These are phyloP conservation scores for Cheilosia urbana DNA, from an alignment of 2,888 invertebrate species.

Conservation along the genomic window DNA sequence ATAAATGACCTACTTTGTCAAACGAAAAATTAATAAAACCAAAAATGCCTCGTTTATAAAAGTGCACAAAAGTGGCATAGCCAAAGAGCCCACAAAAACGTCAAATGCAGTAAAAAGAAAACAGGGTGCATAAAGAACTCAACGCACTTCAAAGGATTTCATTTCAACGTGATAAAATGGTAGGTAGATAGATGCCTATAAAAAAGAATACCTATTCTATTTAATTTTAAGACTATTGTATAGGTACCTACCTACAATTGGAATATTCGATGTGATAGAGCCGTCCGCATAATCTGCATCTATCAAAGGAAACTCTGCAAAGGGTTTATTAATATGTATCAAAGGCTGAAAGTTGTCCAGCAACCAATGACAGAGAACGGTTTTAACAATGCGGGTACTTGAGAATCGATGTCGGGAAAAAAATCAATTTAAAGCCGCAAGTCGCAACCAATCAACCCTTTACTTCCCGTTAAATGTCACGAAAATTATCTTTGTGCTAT, in stretches of 20 bases:
- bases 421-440: slow-evolving; percentile 28
- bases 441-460: slow-evolving; percentile 66
- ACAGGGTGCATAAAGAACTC: slow-evolving; percentile 49
- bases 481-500: slow-evolving; percentile 42
- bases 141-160: slow-evolving; percentile 57
- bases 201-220: slow-evolving; percentile 10
- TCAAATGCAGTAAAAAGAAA: slow-evolving; percentile 23
- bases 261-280: slow-evolving; percentile 67
- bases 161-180: slow-evolving; percentile 11
- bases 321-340: background rate
- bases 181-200: background rate
- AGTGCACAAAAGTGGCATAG: slow-evolving; percentile 46
- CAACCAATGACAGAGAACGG: slow-evolving; percentile 45
- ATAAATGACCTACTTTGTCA: slow-evolving; percentile 68
- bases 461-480: slow-evolving; percentile 27
- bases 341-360: no score
- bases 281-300: slow-evolving; percentile 14
- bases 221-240: slow-evolving; percentile 58
- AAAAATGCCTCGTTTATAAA: slow-evolving; percentile 41
- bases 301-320: slow-evolving; percentile 29
- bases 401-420: slow-evolving; percentile 35
- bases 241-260: slow-evolving; percentile 48
- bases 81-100: slow-evolving; percentile 12
- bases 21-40: slow-evolving; percentile 10
- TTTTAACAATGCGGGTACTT: slow-evolving; percentile 17